Evolutionary conservation across 2,888 invertebrate genomes (phyloP).

Genomic region (Dinocampus coccinellae): DNA sequence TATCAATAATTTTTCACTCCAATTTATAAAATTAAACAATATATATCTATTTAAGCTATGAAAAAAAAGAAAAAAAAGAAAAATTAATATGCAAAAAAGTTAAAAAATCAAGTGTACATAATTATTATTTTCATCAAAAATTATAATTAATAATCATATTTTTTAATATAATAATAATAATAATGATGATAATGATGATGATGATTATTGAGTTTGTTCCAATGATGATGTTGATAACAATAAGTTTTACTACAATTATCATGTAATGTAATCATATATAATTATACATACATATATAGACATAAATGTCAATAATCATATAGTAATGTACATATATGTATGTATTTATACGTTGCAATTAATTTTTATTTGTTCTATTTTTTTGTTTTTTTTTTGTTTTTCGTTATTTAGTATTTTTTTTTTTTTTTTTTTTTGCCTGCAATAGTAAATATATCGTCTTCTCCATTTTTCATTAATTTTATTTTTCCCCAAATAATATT

Average conservation of each 20-base stretch:
- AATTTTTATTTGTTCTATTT: constrained; percentile 14
- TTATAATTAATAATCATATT: constrained; percentile 68
- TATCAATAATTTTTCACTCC: constrained; percentile 43
- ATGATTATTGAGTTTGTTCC: constrained; percentile 47
- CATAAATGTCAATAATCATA: constrained; percentile 5
- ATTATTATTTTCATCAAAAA: background rate
- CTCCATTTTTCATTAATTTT: constrained; percentile 29
- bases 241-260: constrained; percentile 56
- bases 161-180: constrained; percentile 73
- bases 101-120: constrained; percentile 50
- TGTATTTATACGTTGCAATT: constrained; percentile 57
- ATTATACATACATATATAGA: constrained; percentile 66
- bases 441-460: constrained; percentile 18
- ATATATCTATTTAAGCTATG: constrained; percentile 40
- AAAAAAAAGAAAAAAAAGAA: constrained; percentile 44
- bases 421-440: no score
- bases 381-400: constrained; percentile 30
- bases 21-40: constrained; percentile 58
- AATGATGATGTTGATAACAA: constrained; percentile 44
- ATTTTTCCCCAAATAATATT: constrained; percentile 24
- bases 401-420: constrained; percentile 37
- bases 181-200: constrained; percentile 57
- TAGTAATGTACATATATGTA: constrained; percentile 62
- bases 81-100: constrained; percentile 45
- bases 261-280: constrained; percentile 60